These are phyloP conservation scores for Xiphias gladius DNA, from an alignment of 2,113 vertebrate species.

Conservation along the genomic window DNA sequence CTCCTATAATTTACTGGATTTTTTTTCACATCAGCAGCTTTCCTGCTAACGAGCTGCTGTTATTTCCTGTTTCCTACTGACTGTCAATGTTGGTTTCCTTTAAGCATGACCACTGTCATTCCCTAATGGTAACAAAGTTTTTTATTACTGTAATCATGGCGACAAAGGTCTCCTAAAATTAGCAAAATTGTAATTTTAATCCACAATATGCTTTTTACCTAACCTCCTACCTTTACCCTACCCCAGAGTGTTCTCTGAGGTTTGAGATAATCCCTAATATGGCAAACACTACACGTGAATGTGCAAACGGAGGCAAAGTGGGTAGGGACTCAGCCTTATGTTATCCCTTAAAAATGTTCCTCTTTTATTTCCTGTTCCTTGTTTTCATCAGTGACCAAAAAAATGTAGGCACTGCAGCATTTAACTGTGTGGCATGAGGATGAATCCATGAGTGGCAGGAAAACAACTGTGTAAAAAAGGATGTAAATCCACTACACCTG, in stretches of 20 bases:
- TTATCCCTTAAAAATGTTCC: neutral
- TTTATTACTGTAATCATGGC: too few relatives aligned
- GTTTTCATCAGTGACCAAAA: neutral
- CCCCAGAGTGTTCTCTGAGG: too few relatives aligned
- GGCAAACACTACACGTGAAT: neutral
- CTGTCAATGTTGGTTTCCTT: too few relatives aligned
- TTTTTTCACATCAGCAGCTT: slow-evolving; percentile 42
- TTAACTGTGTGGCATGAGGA: neutral
- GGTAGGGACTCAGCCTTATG: neutral
- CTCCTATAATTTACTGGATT: slow-evolving; percentile 29
- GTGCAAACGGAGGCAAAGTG: neutral
- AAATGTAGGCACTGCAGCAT: neutral
- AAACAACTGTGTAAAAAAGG: neutral
- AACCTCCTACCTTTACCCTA: too few relatives aligned
- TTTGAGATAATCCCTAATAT: neutral
- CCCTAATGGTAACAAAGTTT: too few relatives aligned
- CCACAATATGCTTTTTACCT: too few relatives aligned
- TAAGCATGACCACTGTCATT: too few relatives aligned
- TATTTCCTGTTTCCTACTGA: too few relatives aligned
- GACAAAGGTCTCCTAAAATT: too few relatives aligned
- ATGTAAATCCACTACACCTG: neutral
- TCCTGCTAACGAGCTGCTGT: slow-evolving; percentile 33
- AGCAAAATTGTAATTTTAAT: too few relatives aligned
- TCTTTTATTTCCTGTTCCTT: neutral
- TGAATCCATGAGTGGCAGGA: neutral